Evolutionary conservation across 2,113 vertebrate genomes (phyloP), one percentile per base, ranked within the genome.

Genomic region (Riparia riparia): DNA sequence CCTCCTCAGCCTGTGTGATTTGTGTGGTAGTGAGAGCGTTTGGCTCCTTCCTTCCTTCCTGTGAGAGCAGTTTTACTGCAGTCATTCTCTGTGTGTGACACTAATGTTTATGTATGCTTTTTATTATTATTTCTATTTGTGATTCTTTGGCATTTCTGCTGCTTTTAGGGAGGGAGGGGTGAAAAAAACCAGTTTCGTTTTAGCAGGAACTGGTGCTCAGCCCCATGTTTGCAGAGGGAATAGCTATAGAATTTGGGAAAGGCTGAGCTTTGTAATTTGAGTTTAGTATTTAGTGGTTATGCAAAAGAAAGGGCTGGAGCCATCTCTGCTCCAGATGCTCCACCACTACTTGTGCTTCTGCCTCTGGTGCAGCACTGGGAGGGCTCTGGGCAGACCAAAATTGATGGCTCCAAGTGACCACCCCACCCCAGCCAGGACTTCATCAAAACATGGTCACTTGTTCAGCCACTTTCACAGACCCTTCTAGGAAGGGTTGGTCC

Each of bases 141-240:
- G 17, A 32, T 77, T 91, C 60, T 63, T 70, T 51, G 39, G n/a
- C 3, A 0, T 80, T 86, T 71, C 47, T 37, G 24, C 51, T 60
- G 71, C 68, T 56, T 50, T 89, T 63, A 37, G 42, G 42, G 79
- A 70, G 32, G 61, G 66, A 73, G 15, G 60, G 22, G 20, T 79
- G 45, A 18, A 51, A 64, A 83, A 83, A 60, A 7, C 2, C 29
- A 7, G 8, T 7, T 74, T 56, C n/a, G 14, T 39, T 76, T 86
- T 44, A 72, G 86, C 44, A 94, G 37, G 49, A 51, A 7, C 32
- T 65, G 50, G 42, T 89, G 68, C 69, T 77, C 41, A 69, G 37
- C 58, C 32, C 34, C 45, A 26, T 0, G 0, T 53, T 70, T 1
- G 2, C 1, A 5, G 37, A 39, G 31, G 31, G 49, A 69, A 37